Evolutionary conservation across 1,140 invertebrate genomes (phyloP).

Genomic region (Leguminivora glycinivorella): DNA sequence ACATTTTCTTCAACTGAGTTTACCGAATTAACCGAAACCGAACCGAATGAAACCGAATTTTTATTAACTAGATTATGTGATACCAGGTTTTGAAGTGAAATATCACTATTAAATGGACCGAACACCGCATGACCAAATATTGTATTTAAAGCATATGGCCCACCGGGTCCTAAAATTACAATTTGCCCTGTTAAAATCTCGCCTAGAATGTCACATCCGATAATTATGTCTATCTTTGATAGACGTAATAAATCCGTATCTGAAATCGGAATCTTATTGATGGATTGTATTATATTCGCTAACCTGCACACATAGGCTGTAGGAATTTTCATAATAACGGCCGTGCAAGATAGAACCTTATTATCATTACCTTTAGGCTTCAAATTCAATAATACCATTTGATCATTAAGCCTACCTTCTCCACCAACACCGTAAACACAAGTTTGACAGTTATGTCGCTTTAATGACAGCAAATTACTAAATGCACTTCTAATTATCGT

Average conservation of each 20-base stretch:
- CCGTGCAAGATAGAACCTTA: neutral
- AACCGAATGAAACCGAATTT: no score
- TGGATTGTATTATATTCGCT: neutral
- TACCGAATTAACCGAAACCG: no score
- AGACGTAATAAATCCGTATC: constrained; percentile 25
- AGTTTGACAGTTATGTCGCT: neutral
- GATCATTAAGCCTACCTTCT: neutral
- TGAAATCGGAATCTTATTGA: neutral
- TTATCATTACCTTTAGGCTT: neutral
- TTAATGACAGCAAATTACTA: neutral
- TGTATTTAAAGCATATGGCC: constrained; percentile 35
- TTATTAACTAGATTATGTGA: no score
- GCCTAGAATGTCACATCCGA: constrained; percentile 36
- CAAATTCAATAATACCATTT: neutral
- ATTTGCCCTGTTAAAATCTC: constrained; percentile 32
- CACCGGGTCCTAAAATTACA: constrained; percentile 31
- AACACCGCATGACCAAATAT: constrained; percentile 36
- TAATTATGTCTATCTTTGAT: constrained; percentile 33
- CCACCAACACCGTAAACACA: neutral
- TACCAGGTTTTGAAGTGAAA: neutral
- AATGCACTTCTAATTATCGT: neutral
- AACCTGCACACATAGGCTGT: neutral
- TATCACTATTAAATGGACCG: constrained; percentile 13
- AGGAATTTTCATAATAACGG: neutral
- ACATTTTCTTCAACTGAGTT: no score